These are phyloP conservation scores for Smittia sp. DNA, from an alignment of 2,888 invertebrate species.

Conservation along the genomic window DNA sequence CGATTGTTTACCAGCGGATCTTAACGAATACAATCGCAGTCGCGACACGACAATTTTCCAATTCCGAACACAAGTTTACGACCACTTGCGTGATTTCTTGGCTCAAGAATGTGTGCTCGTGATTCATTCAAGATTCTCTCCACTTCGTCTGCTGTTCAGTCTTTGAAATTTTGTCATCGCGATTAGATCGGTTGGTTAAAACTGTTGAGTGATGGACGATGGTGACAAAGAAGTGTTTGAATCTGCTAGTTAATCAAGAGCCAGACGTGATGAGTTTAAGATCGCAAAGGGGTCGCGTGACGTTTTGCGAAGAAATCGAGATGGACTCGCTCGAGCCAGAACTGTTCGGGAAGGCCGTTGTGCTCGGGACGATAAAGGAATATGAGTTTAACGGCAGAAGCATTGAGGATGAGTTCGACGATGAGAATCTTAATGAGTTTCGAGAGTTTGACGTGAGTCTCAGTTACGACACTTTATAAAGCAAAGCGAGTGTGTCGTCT, in stretches of 20 bases:
- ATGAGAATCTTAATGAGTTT: conserved; percentile 20
- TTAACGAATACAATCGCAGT: background rate
- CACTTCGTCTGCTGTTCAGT: conserved; percentile 12
- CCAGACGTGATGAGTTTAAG: conserved; percentile 28
- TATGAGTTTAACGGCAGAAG: background rate
- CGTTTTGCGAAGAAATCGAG: conserved; percentile 43
- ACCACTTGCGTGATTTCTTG: background rate
- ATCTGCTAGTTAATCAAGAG: background rate
- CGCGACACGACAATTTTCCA: conserved; percentile 30
- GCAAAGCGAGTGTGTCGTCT: conserved; percentile 12
- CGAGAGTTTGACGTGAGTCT: conserved; percentile 35
- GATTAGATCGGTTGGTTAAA: conserved; percentile 28
- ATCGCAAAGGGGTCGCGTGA: conserved; percentile 39
- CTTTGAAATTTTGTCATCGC: conserved; percentile 32
- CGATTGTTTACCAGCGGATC: too few species aligned
- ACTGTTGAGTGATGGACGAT: background rate
- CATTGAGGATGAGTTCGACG: conserved; percentile 15
- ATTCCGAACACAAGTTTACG: conserved; percentile 28
- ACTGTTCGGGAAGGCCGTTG: conserved; percentile 7
- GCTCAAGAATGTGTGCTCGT: conserved; percentile 14
- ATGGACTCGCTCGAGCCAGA: conserved; percentile 44
- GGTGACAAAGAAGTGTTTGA: conserved; percentile 21
- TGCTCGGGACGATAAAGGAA: conserved; percentile 14
- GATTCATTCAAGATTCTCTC: conserved; percentile 27
- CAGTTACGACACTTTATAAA: background rate